Base-by-base conservation (phyloP, 1,140 invertebrate species). In the Archegozetes longisetosus region DNA sequence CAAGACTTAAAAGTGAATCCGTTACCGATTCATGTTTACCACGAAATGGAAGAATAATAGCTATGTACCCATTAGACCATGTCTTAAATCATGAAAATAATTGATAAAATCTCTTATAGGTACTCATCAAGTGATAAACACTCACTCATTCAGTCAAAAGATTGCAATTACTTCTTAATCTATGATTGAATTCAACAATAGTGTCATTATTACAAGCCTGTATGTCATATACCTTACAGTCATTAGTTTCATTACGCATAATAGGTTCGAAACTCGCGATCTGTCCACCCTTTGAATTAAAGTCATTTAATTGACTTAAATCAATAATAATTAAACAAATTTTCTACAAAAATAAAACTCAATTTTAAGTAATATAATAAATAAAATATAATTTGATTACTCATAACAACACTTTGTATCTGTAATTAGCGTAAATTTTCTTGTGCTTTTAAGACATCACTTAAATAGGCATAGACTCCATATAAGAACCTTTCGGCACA, bases 101-200 rank as follows among this genome's bases (percentile, higher is more conserved):
- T 9, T 17, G 32, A 40, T 40, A 9, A 40, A 17, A 88, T 66
- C 12, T 86, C 70, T 55, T 9, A 40, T 40, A 6, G 17, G 17
- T 9, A 40, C 17, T 17, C 6, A 9, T 40, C 6, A 40, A n/a
- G n/a, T n/a, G n/a, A n/a, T n/a, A 40, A 40, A 40, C 32, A 40
- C 32, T 40, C 17, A 40, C 32, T 40, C 17, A 9, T 40, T 40
- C 6, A 9, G 6, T 40, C 6, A 40, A 9, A 6, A 40, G 32
- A 40, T 82, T 72, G 0, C 85, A 83, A 62, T 80, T 76, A 28
- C 78, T 68, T 0, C 82, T 64, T 28, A 92, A 70, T 4, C 74
- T 69, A 62, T 85, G 79, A 75, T 92, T 90, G 0, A 88, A 79
- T 74, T 92, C 86, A 2, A 90, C 74, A 4, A 92, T 74, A 69